Base-by-base conservation (phyloP, 1,140 invertebrate species). In the Neodiprion fabricii region DNA sequence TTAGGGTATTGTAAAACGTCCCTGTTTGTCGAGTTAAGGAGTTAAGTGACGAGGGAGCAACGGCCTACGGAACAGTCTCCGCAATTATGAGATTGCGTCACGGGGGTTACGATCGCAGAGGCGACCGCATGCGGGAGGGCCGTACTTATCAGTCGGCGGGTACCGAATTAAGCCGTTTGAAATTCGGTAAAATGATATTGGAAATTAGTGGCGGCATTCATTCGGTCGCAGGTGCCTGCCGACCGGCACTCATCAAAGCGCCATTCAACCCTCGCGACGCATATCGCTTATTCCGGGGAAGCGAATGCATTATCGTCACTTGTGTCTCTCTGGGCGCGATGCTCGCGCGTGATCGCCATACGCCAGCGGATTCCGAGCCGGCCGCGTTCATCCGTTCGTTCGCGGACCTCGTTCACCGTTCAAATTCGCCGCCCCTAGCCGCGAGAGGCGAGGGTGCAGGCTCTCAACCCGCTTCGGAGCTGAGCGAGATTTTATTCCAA, bases 401-500 rank as follows among this genome's bases (percentile, higher is more conserved):
- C n/a, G 50, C 9, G 14, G 70, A 40, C 28, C 11, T 48, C 47
- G 40, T 17, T 50, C 71, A 17, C 61, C 61, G 61, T 21, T 21
- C 12, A 65, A 65, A 65, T 40, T 40, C 28, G 28, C 28, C 28
- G 5, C 28, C 28, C 28, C 28, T 5, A 40, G 28, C 28, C 28
- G 53, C 68, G 68, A 9, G 67, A 40, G 21, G 17, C 17, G 10
- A 14, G 21, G 14, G 61, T 21, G 7, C 61, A 65, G 11, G 21
- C 68, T 47, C 23, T 23, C 70, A 67, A 71, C 61, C 66, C 74
- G 23, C 71, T 67, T 17, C 69, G 75, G 40, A 47, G 21, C 67
- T 48, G 65, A 79, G 76, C 75, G 78, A 76, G 76, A 78, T 79
- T 80, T 80, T 77, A 74, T 74, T 53, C 53, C 21, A 75, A 78